Evolutionary conservation across 2,888 invertebrate species (phyloP), one percentile per base, ranked within the genome.

Genomic region (Drosophila peninsularis): DNA sequence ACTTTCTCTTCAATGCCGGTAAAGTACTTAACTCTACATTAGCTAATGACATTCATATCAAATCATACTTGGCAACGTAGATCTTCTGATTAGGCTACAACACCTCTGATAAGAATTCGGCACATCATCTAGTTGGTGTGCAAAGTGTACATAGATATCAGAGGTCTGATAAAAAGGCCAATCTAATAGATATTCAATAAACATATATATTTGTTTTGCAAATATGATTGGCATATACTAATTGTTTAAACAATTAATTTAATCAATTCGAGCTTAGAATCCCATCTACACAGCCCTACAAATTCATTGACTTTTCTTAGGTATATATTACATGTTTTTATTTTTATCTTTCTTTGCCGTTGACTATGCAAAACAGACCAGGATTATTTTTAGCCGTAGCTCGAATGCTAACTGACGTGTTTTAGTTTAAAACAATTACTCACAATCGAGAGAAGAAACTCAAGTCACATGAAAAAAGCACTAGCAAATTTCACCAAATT

Each of bases 1-100:
- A 95, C 92, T 97, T 98, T 91, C 93, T 97, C 58, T 97, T 95
- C 90, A 96, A 96, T 94, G 97, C 96, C 90, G 97, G 97, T 97
- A 93, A 93, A 14, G 19, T 54, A 5, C 3, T 11, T n/a, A 2
- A n/a, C 6, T 4, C 21, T 42, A 13, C 44, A 49, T 32, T 37
- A 39, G 19, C 27, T 17, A 53, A 17, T 30, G 4, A 6, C 30
- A 32, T 30, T 36, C 42, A 11, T 34, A 50, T 36, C 42, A 14
- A 27, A 49, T 49, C 39, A 30, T 19, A 17, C 14, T 13, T 54
- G 37, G 49, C 10, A 30, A 21, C 36, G 32, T 2, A 41, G 19
- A 50, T 5, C 9, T 19, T 55, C 30, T 32, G 54, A 62, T 68
- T 24, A 34, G 37, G 42, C 14, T 42, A 14, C 1, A 37, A 39